Evolutionary conservation across 2,797 vertebrate genomes (phyloP).

Genomic region (Sebastes ruberrimus): DNA sequence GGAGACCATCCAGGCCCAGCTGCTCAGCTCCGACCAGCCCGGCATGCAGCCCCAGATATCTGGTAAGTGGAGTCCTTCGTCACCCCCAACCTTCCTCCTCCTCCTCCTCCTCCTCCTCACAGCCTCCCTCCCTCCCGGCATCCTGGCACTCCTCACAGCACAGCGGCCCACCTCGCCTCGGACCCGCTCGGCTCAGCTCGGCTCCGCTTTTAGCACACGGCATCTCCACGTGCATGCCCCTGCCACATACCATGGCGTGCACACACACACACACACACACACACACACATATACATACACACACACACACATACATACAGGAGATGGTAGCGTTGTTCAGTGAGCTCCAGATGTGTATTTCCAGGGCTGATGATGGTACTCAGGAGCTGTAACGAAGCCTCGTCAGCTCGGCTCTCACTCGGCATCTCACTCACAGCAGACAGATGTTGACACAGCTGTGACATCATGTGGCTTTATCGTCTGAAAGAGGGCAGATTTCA

Average conservation of each 20-base stretch:
- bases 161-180: constrained; percentile 39
- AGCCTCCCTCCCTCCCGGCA: constrained; percentile 34
- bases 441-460: not conserved
- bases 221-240: constrained; percentile 72
- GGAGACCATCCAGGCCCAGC: constrained; percentile 98
- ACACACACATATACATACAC: not conserved
- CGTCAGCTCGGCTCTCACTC: not conserved
- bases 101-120: constrained; percentile 24
- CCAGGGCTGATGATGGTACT: not conserved
- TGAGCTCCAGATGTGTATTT: not conserved
- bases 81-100: constrained; percentile 10
- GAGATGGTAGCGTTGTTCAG: no score
- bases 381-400: not conserved
- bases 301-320: not conserved
- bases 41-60: constrained; percentile 91
- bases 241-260: constrained; percentile 53
- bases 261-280: no score
- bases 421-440: constrained; percentile 25
- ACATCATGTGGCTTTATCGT: not conserved
- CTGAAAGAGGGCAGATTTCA: not conserved
- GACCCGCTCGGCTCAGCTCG: constrained; percentile 38
- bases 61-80: constrained; percentile 84
- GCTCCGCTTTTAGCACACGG: constrained; percentile 64
- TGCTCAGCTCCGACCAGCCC: constrained; percentile 95
- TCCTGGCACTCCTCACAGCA: constrained; percentile 63